Evolutionary conservation across 2,888 invertebrate genomes (phyloP).

Genomic region (Catotricha subobsoleta): DNA sequence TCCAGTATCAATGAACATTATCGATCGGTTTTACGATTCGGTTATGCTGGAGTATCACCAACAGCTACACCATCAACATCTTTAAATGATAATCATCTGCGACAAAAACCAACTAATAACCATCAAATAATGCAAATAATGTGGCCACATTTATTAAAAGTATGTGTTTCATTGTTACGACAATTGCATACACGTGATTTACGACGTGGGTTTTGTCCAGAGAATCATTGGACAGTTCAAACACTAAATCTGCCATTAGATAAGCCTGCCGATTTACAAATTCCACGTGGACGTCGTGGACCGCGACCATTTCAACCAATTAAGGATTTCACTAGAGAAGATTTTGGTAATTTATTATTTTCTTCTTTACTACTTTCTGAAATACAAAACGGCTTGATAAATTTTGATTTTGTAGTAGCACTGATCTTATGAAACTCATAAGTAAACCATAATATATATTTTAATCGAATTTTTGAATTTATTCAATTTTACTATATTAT

Average conservation of each 20-base stretch:
- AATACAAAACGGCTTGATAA: no score
- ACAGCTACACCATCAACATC: no score
- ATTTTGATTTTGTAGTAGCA: no score
- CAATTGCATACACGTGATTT: constrained; percentile 75
- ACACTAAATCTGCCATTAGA: constrained; percentile 32
- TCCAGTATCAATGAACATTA: constrained; percentile 46
- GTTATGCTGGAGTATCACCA: not conserved
- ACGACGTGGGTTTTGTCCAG: constrained; percentile 58
- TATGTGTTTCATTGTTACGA: constrained; percentile 51
- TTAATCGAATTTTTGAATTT: no score
- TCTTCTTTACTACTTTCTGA: no score
- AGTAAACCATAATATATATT: no score
- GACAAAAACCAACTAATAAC: constrained; percentile 23
- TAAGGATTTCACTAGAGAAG: constrained; percentile 36
- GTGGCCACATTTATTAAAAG: constrained; percentile 67
- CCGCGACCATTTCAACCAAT: constrained; percentile 36
- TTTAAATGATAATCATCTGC: no score
- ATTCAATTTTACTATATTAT: no score
- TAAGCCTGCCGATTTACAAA: constrained; percentile 35
- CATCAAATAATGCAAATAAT: constrained; percentile 34
- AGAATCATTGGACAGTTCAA: constrained; percentile 45
- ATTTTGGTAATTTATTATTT: constrained; percentile 22
- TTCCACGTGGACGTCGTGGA: constrained; percentile 32
- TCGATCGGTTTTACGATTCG: constrained; percentile 25
- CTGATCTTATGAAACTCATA: no score